Evolutionary conservation across 1,140 invertebrate genomes (phyloP).

Genomic region (Drosophila mayri): DNA sequence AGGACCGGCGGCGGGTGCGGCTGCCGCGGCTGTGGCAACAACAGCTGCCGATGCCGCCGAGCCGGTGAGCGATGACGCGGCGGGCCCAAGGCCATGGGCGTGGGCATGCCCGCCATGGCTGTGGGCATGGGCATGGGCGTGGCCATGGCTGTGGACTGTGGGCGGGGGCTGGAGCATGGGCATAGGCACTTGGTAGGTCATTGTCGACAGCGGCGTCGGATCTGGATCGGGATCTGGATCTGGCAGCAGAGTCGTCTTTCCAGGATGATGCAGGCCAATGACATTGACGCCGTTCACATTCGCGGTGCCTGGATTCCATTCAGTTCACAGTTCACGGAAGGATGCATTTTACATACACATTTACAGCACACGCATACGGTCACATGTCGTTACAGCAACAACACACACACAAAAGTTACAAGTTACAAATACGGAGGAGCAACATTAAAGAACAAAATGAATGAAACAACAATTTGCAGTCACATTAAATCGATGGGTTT

Average conservation of each 20-base stretch:
- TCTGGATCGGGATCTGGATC: conserved; percentile 22
- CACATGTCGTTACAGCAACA: conserved; percentile 43
- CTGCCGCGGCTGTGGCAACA: conserved; percentile 44
- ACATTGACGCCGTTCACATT: conserved; percentile 89
- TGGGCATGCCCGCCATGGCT: conserved; percentile 13
- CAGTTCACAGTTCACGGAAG: conserved; percentile 37
- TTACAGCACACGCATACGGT: conserved; percentile 47
- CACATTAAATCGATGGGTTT: conserved; percentile 8
- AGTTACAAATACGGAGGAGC: conserved; percentile 24
- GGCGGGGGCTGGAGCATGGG: conserved; percentile 32
- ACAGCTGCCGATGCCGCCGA: conserved; percentile 41
- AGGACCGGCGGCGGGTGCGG: conserved; percentile 51
- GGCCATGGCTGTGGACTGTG: conserved; percentile 24
- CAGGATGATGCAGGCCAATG: conserved; percentile 87
- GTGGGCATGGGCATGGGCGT: conserved; percentile 32
- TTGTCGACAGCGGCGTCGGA: conserved; percentile 45
- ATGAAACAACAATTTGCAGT: conserved; percentile 26
- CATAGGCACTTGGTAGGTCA: conserved; percentile 59
- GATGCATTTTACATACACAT: conserved; percentile 59
- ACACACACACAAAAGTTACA: conserved; percentile 44
- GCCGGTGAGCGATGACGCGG: conserved; percentile 48
- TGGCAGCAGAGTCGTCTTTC: conserved; percentile 18
- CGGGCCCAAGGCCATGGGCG: conserved; percentile 17
- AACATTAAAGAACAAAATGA: conserved; percentile 47
- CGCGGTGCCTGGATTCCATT: conserved; percentile 77